A percentile compares a stretch with the other conserved stretches of the same genome.
phyloP scores from a whole-genome alignment of 2,888 invertebrate species.

The Drosophila ochracea region DNA sequence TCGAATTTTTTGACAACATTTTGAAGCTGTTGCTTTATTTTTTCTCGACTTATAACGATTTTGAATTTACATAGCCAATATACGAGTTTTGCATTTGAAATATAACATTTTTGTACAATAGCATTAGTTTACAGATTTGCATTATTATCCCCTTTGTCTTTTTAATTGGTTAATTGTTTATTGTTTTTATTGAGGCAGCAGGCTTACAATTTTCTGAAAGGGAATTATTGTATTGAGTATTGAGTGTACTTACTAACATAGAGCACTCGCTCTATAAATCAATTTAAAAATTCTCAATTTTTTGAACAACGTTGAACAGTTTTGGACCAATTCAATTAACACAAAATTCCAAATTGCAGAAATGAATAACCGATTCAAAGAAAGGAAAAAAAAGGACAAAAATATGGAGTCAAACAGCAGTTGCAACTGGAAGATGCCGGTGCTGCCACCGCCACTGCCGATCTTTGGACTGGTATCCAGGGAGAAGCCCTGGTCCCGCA shows the following conservation, averaged over 20 bases:
- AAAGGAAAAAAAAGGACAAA: constrained; percentile 7
- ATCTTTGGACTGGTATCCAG: constrained; percentile 22
- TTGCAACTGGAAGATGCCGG: constrained; percentile 6
- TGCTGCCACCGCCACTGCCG: not conserved
- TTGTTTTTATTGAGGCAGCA: constrained; percentile 18
- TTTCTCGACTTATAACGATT: no score
- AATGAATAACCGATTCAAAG: constrained; percentile 30
- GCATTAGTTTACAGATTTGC: no score
- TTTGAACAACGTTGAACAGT: not conserved
- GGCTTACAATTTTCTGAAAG: constrained; percentile 15
- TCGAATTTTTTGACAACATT: no score
- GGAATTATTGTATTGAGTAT: not conserved
- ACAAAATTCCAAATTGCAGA: constrained; percentile 34
- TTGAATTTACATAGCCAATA: no score
- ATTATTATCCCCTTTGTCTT: not conserved
- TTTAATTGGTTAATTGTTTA: not conserved
- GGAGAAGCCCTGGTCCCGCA: constrained; percentile 23
- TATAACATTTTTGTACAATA: not conserved
- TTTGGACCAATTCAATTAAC: constrained; percentile 1
- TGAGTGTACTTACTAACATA: not conserved
- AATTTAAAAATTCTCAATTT: constrained; percentile 16
- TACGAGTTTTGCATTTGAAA: not conserved
- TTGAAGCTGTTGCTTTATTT: no score
- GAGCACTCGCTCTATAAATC: constrained; percentile 5
- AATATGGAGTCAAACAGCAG: constrained; percentile 1